Evolutionary conservation across 1,140 invertebrate genomes (phyloP).

Genomic region (Thaumatotibia leucotreta): DNA sequence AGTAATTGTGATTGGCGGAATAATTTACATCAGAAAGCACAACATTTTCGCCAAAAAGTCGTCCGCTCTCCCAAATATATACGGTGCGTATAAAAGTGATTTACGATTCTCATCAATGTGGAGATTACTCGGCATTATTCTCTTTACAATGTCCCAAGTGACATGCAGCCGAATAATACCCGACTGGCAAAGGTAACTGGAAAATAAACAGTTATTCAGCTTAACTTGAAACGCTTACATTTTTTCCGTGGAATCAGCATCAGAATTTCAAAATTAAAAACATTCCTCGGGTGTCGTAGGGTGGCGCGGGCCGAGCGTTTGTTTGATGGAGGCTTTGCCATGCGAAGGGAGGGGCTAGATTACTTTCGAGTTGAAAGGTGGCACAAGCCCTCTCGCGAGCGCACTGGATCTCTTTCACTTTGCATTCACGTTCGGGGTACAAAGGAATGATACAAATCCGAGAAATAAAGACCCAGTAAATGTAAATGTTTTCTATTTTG

Average conservation of each 20-base stretch:
- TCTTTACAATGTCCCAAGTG: background rate
- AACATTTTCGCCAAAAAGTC: conserved; percentile 80
- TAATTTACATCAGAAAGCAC: conserved; percentile 79
- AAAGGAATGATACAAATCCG: conserved; percentile 76
- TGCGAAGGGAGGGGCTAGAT: conserved; percentile 70
- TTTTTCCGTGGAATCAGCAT: conserved; percentile 66
- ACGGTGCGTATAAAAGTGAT: conserved; percentile 41
- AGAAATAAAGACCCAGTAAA: conserved; percentile 71
- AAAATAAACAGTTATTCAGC: conserved; percentile 41
- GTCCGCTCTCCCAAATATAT: conserved; percentile 68
- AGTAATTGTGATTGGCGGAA: conserved; percentile 83
- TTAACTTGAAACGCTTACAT: conserved; percentile 50
- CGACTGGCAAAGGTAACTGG: conserved; percentile 17
- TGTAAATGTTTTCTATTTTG: conserved; percentile 72
- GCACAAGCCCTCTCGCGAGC: conserved; percentile 70
- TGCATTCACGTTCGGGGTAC: conserved; percentile 68
- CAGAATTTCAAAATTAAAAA: conserved; percentile 76
- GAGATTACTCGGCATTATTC: background rate
- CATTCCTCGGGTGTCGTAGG: conserved; percentile 72
- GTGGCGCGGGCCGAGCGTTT: conserved; percentile 67
- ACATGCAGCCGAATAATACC: background rate
- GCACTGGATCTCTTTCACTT: conserved; percentile 75
- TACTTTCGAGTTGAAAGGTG: conserved; percentile 77
- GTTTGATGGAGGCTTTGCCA: conserved; percentile 73
- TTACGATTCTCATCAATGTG: background rate